Percentiles rank a stretch among this genome's conserved stretches.
phyloP scores from a whole-genome alignment of 2,113 vertebrate species.

The Dasypus novemcinctus region DNA sequence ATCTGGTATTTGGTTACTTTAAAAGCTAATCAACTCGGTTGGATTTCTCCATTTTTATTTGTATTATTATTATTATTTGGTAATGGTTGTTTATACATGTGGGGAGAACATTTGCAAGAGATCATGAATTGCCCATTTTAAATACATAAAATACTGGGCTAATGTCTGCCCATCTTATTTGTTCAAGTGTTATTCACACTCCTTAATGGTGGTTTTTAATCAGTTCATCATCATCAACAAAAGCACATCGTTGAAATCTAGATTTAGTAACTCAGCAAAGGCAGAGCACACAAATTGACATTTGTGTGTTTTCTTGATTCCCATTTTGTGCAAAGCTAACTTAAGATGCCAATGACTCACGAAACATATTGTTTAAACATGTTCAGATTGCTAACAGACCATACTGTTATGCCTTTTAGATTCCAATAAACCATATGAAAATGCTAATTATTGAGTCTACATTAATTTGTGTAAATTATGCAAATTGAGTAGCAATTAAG shows the following conservation, averaged over 20 bases:
- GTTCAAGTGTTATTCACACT: slow-evolving; percentile 5
- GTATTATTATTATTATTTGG: slow-evolving; percentile 24
- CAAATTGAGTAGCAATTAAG: slow-evolving; percentile 71
- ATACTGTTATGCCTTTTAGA: slow-evolving; percentile 75
- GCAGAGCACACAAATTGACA: not conserved
- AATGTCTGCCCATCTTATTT: slow-evolving; percentile 11
- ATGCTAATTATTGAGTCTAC: slow-evolving; percentile 78
- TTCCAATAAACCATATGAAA: slow-evolving; percentile 77
- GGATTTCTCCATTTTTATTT: slow-evolving; percentile 42
- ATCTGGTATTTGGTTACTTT: slow-evolving; percentile 17
- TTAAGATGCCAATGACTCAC: slow-evolving; percentile 57
- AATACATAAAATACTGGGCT: slow-evolving; percentile 13
- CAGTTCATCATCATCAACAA: slow-evolving; percentile 25
- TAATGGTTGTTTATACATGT: not conserved
- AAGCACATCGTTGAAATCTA: slow-evolving; percentile 12
- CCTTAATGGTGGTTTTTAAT: slow-evolving; percentile 47
- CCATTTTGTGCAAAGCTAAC: not conserved
- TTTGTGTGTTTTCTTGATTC: slow-evolving; percentile 44
- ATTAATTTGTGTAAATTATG: slow-evolving; percentile 84
- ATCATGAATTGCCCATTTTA: slow-evolving; percentile 41
- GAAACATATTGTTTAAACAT: slow-evolving; percentile 78
- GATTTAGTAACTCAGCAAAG: accelerated
- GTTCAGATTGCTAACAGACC: slow-evolving; percentile 68
- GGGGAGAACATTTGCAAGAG: slow-evolving; percentile 42
- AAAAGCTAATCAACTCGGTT: slow-evolving; percentile 35